Conservation (phyloP, 2,888 invertebrate genomes). For the Graphium colonna region DNA sequence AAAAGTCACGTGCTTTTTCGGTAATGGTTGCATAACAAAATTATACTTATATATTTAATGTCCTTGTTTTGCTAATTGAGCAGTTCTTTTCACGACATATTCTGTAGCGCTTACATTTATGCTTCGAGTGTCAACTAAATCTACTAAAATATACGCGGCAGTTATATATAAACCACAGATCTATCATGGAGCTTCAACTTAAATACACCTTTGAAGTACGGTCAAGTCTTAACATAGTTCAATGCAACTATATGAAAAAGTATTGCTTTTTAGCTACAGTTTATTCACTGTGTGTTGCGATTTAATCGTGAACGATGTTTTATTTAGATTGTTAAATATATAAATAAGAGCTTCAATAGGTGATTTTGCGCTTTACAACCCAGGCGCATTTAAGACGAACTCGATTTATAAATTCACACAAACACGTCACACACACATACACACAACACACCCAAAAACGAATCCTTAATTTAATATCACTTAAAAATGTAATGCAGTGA, state of each 20-base stretch:
- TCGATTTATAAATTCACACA: conserved; percentile 24
- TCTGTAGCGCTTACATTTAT: conserved; percentile 1
- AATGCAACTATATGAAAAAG: too few species aligned
- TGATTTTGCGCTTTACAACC: too few species aligned
- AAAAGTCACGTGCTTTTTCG: neutral
- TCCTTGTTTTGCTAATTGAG: conserved; percentile 13
- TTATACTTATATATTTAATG: neutral
- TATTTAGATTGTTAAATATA: too few species aligned
- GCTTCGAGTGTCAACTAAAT: neutral
- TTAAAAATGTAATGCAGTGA: conserved; percentile 47
- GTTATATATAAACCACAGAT: neutral
- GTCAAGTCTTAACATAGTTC: too few species aligned
- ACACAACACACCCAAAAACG: conserved; percentile 22
- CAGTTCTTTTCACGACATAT: conserved; percentile 6
- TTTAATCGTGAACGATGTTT: too few species aligned
- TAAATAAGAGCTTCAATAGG: too few species aligned
- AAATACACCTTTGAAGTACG: too few species aligned
- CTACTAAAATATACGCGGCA: neutral
- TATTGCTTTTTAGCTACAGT: too few species aligned
- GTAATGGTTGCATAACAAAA: neutral
- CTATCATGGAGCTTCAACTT: too few species aligned
- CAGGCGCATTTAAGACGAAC: too few species aligned
- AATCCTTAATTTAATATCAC: conserved; percentile 78
- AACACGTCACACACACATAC: conserved; percentile 5
- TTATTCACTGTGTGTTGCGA: too few species aligned